Evolutionary conservation across 2,888 invertebrate genomes (phyloP).

Genomic region (Molorchus minor): DNA sequence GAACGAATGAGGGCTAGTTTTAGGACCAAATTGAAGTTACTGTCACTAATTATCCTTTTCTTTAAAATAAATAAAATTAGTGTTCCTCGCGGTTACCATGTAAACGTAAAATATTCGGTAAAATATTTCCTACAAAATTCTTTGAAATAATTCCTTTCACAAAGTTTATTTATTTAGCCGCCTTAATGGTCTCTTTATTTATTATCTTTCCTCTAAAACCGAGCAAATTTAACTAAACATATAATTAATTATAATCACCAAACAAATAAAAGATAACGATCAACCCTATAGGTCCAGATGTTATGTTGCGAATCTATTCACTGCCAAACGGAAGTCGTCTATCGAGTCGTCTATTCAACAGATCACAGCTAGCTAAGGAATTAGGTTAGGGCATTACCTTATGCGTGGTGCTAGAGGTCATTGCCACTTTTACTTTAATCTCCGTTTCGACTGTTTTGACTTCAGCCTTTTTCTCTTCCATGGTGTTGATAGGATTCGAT

Average conservation of each 20-base stretch:
- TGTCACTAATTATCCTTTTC: too few species aligned
- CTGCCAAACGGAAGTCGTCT: slow-evolving; percentile 4
- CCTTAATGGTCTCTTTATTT: slow-evolving; percentile 4
- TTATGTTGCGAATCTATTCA: neutral
- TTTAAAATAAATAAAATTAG: too few species aligned
- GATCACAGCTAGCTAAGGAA: neutral
- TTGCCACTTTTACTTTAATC: slow-evolving; percentile 6
- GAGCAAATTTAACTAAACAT: slow-evolving; percentile 11
- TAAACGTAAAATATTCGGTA: too few species aligned
- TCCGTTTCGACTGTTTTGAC: neutral
- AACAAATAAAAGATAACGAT: slow-evolving; percentile 14
- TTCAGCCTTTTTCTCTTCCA: slow-evolving; percentile 7
- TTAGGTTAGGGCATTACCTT: slow-evolving; percentile 17
- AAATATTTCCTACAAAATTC: too few species aligned
- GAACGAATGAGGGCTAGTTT: too few species aligned
- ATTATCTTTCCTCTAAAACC: slow-evolving; percentile 13
- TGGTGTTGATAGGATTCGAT: neutral
- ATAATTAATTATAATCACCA: slow-evolving; percentile 4
- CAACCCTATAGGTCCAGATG: slow-evolving; percentile 3
- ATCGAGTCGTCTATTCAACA: slow-evolving; percentile 2
- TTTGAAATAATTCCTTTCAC: too few species aligned
- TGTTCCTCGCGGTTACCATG: too few species aligned
- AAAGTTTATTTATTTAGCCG: neutral
- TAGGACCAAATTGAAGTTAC: too few species aligned
- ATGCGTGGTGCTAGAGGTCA: neutral